Percentiles rank a stretch among this genome's conserved stretches.
phyloP scores from a whole-genome alignment of 2,113 vertebrate genomes.

The Neolamprologus fasciatus region DNA sequence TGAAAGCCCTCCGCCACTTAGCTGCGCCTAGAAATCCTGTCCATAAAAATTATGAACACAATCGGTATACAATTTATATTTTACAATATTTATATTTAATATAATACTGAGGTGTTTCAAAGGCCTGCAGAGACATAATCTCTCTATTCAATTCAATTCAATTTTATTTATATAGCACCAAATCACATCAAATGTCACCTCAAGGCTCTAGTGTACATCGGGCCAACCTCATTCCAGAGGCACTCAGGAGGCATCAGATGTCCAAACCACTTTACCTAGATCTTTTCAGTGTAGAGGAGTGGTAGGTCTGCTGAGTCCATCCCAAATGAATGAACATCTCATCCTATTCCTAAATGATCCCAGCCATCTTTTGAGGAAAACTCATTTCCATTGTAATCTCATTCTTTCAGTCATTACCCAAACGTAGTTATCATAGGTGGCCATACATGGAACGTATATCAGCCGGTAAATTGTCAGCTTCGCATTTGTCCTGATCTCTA shows the following conservation, averaged over 20 bases:
- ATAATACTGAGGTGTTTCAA: not conserved
- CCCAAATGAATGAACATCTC: not conserved
- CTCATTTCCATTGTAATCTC: not conserved
- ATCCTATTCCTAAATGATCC: not conserved
- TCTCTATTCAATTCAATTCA: not conserved
- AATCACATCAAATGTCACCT: not conserved
- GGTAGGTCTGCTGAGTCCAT: not conserved
- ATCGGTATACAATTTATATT: not conserved
- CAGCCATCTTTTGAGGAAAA: not conserved
- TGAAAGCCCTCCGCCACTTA: not conserved
- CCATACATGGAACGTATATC: not conserved
- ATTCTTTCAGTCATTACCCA: not conserved
- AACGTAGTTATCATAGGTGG: not conserved
- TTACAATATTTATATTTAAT: not conserved
- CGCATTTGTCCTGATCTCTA: not conserved
- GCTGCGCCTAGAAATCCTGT: not conserved
- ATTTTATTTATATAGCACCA: not conserved
- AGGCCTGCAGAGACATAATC: not conserved
- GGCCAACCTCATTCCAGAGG: not conserved
- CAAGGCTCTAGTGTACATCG: not conserved
- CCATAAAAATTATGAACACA: not conserved
- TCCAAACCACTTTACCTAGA: not conserved
- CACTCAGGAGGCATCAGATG: not conserved
- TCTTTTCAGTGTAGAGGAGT: not conserved
- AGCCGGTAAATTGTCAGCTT: not conserved